Conservation (phyloP, 2,797 vertebrate species). For the Loris lydekkerianus region DNA sequence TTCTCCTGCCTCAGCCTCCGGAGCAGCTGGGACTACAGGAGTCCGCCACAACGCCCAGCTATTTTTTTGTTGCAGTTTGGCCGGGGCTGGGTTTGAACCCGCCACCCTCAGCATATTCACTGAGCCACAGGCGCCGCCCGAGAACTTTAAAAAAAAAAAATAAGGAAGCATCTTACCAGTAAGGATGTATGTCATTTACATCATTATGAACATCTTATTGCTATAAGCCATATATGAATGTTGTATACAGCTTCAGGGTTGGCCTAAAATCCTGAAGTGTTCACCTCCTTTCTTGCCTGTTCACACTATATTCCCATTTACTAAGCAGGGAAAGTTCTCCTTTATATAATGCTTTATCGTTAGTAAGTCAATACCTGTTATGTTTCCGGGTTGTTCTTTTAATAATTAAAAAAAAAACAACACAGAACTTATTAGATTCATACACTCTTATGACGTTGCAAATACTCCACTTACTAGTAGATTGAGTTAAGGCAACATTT, state of each 20-base stretch:
- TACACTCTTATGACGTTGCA: neutral
- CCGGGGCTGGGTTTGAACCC: too few relatives aligned
- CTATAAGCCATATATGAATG: constrained; percentile 84
- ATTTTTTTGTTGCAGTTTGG: too few relatives aligned
- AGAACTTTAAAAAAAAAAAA: neutral
- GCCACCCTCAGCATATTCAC: too few relatives aligned
- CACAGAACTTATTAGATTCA: constrained; percentile 14
- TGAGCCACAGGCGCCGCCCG: too few relatives aligned
- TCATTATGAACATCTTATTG: constrained; percentile 74
- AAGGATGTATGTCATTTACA: constrained; percentile 74
- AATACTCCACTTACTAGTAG: constrained; percentile 2
- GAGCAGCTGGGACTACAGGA: too few relatives aligned
- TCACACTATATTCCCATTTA: constrained; percentile 78
- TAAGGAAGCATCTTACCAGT: constrained; percentile 69
- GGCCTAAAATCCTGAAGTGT: constrained; percentile 71
- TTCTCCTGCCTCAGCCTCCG: too few relatives aligned
- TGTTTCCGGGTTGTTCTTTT: constrained; percentile 81
- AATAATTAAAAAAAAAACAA: too few relatives aligned
- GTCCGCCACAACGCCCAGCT: too few relatives aligned
- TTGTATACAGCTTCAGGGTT: constrained; percentile 78
- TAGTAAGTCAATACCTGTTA: constrained; percentile 78
- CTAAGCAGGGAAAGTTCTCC: constrained; percentile 59
- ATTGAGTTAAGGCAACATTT: constrained; percentile 30
- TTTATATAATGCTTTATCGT: constrained; percentile 67
- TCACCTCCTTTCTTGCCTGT: constrained; percentile 61